Conservation (phyloP, 2,113 vertebrate species). For the Sterrhoptilus dennistouni region DNA sequence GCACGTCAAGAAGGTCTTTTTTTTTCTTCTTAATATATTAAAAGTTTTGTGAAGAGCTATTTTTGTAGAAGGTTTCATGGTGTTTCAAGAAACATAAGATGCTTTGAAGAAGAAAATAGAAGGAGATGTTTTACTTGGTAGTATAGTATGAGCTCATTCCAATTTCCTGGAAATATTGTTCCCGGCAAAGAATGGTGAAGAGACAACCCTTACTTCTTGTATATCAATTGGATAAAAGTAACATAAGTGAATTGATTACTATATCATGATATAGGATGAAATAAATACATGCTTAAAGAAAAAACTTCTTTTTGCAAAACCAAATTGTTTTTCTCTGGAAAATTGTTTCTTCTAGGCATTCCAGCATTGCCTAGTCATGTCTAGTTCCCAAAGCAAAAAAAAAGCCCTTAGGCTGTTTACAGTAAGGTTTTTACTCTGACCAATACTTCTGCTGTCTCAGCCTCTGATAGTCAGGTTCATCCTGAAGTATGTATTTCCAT, state of each 20-base stretch:
- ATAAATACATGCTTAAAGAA: neutral
- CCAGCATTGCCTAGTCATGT: neutral
- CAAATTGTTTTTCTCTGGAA: neutral
- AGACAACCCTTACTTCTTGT: neutral
- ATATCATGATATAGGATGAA: neutral
- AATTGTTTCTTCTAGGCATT: neutral
- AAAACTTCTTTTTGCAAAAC: neutral
- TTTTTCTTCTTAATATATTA: neutral
- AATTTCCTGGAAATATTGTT: neutral
- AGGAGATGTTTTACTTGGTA: neutral
- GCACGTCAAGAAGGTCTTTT: neutral
- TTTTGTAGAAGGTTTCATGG: neutral
- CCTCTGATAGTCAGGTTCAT: neutral
- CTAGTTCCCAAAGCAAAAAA: neutral
- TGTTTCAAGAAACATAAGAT: neutral
- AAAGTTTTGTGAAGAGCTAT: neutral
- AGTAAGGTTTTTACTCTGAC: neutral
- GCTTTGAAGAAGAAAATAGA: neutral
- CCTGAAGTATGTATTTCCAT: neutral
- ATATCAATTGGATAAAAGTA: neutral
- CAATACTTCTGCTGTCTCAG: neutral
- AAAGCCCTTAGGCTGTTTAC: neutral
- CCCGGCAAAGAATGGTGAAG: neutral
- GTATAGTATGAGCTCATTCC: neutral
- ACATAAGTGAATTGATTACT: neutral